A percentile compares a stretch with the other conserved stretches of the same genome.
Conservation (phyloP, 2,888 invertebrate species). For the Orthosia incerta region DNA sequence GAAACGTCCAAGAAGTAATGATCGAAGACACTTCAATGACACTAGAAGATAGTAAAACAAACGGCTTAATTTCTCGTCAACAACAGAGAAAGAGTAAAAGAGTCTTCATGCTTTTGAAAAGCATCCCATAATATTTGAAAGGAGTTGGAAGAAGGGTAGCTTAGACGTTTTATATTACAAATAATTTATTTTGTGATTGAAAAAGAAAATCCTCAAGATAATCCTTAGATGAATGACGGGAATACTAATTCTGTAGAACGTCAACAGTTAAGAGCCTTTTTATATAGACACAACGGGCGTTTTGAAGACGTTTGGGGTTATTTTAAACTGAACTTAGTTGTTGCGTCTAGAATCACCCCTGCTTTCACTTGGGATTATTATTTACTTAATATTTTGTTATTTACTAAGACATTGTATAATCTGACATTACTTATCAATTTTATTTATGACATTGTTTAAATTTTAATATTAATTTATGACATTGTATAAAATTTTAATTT, state of each 20-base stretch:
- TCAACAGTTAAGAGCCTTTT: conserved; percentile 5
- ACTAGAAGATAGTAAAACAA: neutral
- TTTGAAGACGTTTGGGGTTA: neutral
- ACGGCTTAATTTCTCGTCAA: neutral
- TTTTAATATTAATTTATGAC: no score
- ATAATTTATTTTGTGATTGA: neutral
- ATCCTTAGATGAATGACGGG: conserved; percentile 1
- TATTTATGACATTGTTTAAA: no score
- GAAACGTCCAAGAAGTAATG: neutral
- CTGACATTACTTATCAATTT: no score
- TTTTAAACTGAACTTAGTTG: neutral
- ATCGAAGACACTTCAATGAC: no score
- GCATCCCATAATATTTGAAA: neutral
- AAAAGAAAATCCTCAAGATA: conserved; percentile 2
- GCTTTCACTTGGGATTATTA: neutral
- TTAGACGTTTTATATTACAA: neutral
- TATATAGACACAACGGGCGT: neutral
- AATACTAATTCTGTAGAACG: neutral
- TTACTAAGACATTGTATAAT: no score
- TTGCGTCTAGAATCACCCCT: neutral
- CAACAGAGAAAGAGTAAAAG: no score
- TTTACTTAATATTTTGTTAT: no score
- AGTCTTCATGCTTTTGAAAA: no score
- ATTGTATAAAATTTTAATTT: no score
- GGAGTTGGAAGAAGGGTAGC: neutral